phyloP scores from a whole-genome alignment of 2,797 vertebrate species.

The Sylvia borin region DNA sequence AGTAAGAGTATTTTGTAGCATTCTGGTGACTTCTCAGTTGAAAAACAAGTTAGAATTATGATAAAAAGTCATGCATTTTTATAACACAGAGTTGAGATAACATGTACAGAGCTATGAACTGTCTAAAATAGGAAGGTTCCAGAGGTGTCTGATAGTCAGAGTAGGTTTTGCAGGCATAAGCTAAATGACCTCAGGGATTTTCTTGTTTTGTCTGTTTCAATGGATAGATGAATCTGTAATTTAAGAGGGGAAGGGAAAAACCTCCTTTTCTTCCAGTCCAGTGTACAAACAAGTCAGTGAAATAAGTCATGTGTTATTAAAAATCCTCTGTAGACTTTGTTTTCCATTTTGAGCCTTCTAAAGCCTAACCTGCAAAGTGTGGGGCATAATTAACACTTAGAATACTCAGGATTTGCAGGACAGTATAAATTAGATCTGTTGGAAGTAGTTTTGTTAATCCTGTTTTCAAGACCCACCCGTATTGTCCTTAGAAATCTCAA shows the following conservation, averaged over 20 bases:
- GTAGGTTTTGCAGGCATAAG: constrained; percentile 40
- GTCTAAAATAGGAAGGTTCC: constrained; percentile 32
- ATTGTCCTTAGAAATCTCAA: not conserved
- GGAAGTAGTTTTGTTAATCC: constrained; percentile 37
- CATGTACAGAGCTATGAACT: not conserved
- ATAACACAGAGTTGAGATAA: not conserved
- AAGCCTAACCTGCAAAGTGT: constrained; percentile 34
- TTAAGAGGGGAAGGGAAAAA: not conserved
- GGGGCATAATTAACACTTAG: constrained; percentile 13
- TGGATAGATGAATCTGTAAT: constrained; percentile 49
- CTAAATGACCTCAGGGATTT: constrained; percentile 26
- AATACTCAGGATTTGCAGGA: constrained; percentile 18
- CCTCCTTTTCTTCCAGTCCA: constrained; percentile 24
- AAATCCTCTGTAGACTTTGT: constrained; percentile 26
- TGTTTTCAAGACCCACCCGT: constrained; percentile 6
- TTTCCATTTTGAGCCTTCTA: constrained; percentile 53
- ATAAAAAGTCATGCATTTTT: not conserved
- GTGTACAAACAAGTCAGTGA: constrained; percentile 13
- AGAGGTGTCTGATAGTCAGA: constrained; percentile 47
- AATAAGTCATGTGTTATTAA: constrained; percentile 46
- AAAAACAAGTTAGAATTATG: not conserved
- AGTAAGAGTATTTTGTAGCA: not conserved
- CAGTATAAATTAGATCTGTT: not conserved
- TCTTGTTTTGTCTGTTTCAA: constrained; percentile 61
- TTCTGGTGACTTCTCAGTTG: not conserved